Base-by-base conservation (phyloP, 2,888 invertebrate genomes). In the Cecidostiba fungosa region DNA sequence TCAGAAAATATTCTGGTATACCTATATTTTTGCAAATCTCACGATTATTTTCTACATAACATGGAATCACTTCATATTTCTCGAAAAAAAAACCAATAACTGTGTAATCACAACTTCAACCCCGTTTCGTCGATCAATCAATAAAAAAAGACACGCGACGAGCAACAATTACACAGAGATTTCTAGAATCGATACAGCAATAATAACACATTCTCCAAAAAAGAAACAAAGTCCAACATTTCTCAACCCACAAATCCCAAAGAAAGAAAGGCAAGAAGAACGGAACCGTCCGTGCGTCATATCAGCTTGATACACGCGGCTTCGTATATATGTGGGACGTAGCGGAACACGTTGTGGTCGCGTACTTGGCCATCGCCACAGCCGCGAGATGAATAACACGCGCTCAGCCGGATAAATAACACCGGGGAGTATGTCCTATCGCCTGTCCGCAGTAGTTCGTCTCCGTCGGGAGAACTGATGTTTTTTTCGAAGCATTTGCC, bases 271-370 rank as follows among this genome's bases (percentile, higher is more conserved):
- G 29, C 12, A 69, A 26, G 78, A 78, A 66, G 77, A 85, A 81
- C 85, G 80, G 85, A 59, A 85, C 80, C 26, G 39, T 23, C 50
- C 50, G 69, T 77, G 76, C 83, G 77, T 84, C 84, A 78, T 82
- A 70, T 54, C 54, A 59, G 23, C 47, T 23, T 36, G 16, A 47
- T 66, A n/a, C 43, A n/a, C 36, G n/a, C 26, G 50, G 19, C 26
- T 26, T 29, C 36, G 10, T 26, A 43, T 66, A 29, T 66, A 86
- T 86, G 77, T 86, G 70, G 82, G 70, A 85, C 82, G 82, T 83
- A 85, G 79, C 85, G 85, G 79, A 85, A 85, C 79, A 26, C 76
- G 74, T 70, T 78, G 69, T 82, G 79, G 84, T 79, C 74, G 23
- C n/a, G n/a, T n/a, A 59, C 54, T 59, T 59, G 10, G 2, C 43